phyloP scores from a whole-genome alignment of 2,797 vertebrate species.

The Pangasius djambal region DNA sequence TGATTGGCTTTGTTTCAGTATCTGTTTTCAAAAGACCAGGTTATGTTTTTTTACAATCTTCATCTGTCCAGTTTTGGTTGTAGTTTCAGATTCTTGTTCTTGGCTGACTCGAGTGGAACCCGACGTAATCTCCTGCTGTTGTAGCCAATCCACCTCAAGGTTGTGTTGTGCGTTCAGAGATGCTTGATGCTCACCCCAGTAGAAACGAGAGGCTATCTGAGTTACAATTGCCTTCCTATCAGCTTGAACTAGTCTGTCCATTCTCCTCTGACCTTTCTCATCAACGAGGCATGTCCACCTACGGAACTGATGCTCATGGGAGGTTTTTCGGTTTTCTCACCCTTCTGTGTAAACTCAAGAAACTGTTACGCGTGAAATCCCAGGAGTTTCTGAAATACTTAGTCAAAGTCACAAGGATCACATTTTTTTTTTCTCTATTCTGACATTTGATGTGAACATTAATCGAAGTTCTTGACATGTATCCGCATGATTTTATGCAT shows the following conservation, averaged over 20 bases:
- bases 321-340: neutral
- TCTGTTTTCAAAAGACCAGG: neutral
- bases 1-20: neutral
- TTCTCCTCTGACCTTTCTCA: neutral
- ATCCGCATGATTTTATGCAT: neutral
- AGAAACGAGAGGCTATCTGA: neutral
- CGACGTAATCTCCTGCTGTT: too few species aligned
- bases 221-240: neutral
- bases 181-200: neutral
- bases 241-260: neutral
- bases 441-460: neutral
- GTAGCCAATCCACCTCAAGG: neutral
- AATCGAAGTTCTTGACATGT: neutral
- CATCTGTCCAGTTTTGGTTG: neutral
- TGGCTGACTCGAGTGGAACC: neutral
- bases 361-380: neutral
- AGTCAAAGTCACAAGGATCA: neutral
- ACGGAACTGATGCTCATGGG: neutral
- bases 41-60: neutral
- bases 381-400: neutral
- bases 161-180: neutral
- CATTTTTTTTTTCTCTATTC: neutral
- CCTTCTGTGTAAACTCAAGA: neutral
- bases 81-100: neutral
- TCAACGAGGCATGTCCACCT: neutral